These are phyloP conservation scores for Matsumyia berberina DNA, from an alignment of 2,888 invertebrate genomes.

Conservation along the genomic window DNA sequence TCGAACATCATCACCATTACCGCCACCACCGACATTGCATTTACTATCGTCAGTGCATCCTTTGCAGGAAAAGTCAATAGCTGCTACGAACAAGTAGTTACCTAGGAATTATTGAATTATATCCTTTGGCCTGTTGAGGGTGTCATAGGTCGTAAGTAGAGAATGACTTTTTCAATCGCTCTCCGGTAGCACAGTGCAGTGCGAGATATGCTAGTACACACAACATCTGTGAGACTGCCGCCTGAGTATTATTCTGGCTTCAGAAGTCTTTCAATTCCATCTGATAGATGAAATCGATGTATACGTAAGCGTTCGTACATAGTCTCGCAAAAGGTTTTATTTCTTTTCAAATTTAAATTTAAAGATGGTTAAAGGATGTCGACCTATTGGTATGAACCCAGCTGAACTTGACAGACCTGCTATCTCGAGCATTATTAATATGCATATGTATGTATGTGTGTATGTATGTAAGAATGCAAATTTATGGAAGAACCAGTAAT, in stretches of 20 bases:
- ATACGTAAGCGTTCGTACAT: background rate
- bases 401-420: too few relatives aligned
- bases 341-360: too few relatives aligned
- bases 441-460: too few relatives aligned
- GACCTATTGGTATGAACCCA: too few relatives aligned
- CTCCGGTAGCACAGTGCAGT: background rate
- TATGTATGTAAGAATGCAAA: too few relatives aligned
- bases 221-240: background rate
- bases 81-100: constrained; percentile 48
- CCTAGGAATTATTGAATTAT: constrained; percentile 60
- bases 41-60: constrained; percentile 46
- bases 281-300: background rate
- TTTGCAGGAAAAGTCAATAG: constrained; percentile 61
- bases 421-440: too few relatives aligned
- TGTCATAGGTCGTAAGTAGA: constrained; percentile 19
- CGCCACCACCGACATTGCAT: constrained; percentile 39
- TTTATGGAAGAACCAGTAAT: too few relatives aligned
- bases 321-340: background rate
- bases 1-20: constrained; percentile 49
- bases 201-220: background rate
- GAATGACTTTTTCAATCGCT: constrained; percentile 26
- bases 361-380: too few relatives aligned
- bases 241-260: constrained; percentile 6
- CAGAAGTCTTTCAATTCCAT: background rate
- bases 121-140: constrained; percentile 36